Evolutionary conservation across 2,113 vertebrate genomes (phyloP).

Genomic region (Hemichromis elongatus): DNA sequence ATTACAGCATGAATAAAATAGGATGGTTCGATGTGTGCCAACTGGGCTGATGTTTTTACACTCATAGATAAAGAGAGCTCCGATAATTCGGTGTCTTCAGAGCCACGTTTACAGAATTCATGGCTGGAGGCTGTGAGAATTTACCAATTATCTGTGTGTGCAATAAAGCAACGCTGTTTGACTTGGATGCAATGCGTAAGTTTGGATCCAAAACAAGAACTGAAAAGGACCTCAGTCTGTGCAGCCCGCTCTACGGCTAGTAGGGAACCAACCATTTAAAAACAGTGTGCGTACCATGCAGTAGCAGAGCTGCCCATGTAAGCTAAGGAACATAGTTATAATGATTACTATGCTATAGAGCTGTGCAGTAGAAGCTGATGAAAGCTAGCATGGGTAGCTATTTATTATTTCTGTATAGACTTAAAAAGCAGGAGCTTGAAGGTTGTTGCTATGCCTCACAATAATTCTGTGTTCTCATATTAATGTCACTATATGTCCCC

Average conservation of each 20-base stretch:
- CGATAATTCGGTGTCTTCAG: constrained; percentile 8
- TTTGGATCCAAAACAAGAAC: constrained; percentile 21
- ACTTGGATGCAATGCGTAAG: constrained; percentile 9
- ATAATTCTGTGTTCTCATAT: not conserved
- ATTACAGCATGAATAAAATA: not conserved
- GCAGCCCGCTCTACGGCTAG: not conserved
- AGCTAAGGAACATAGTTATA: not conserved
- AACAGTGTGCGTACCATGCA: not conserved
- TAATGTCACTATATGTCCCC: not conserved
- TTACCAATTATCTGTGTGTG: constrained; percentile 37
- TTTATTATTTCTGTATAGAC: not conserved
- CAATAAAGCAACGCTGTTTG: constrained; percentile 19
- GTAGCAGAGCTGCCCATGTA: not conserved
- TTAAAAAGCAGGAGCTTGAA: not conserved
- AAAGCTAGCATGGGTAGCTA: not conserved
- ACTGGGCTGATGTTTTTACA: not conserved
- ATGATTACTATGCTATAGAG: not conserved
- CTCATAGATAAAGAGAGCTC: constrained; percentile 1
- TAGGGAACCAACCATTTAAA: not conserved
- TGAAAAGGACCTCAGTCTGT: not conserved
- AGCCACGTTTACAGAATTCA: constrained; percentile 38
- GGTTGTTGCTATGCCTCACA: not conserved
- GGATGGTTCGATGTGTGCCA: not conserved
- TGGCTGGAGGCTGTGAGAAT: constrained; percentile 38
- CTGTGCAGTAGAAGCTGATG: not conserved